A percentile compares a stretch with the other conserved stretches of the same genome.
Conservation (phyloP, 2,888 invertebrate genomes). For the Eugnorisma glareosa region DNA sequence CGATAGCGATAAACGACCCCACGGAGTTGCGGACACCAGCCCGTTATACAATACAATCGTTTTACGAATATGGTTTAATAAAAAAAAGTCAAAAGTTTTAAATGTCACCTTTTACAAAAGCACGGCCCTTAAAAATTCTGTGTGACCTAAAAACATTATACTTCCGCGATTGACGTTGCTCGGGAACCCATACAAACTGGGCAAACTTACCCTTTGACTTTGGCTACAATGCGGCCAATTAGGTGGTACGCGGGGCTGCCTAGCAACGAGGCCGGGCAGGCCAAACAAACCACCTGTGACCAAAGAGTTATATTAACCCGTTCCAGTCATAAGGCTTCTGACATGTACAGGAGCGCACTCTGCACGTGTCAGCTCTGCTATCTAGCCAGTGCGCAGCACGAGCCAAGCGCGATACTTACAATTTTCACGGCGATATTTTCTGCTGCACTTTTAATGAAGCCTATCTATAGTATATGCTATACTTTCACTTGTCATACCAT, state of each 20-base stretch:
- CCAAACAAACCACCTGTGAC: constrained; percentile 46
- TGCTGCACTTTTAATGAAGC: constrained; percentile 9
- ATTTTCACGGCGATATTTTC: neutral
- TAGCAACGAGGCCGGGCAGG: constrained; percentile 15
- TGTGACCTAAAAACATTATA: neutral
- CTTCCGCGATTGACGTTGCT: neutral
- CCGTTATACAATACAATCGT: no score
- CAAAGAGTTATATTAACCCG: constrained; percentile 28
- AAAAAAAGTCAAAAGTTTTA: neutral
- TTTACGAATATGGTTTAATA: no score
- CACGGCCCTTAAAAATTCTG: neutral
- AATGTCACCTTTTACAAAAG: neutral
- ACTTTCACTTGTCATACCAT: no score
- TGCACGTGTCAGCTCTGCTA: neutral
- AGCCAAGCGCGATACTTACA: neutral
- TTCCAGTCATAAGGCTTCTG: constrained; percentile 10
- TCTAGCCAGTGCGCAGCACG: neutral
- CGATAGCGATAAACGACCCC: no score
- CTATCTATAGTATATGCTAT: no score
- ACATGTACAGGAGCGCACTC: no score
- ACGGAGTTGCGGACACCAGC: no score
- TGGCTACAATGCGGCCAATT: constrained; percentile 57
- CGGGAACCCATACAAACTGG: constrained; percentile 48
- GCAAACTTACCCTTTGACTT: constrained; percentile 44
- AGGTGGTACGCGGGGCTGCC: constrained; percentile 36